Conservation (phyloP, 2,797 vertebrate species). For the Coluber constrictor region DNA sequence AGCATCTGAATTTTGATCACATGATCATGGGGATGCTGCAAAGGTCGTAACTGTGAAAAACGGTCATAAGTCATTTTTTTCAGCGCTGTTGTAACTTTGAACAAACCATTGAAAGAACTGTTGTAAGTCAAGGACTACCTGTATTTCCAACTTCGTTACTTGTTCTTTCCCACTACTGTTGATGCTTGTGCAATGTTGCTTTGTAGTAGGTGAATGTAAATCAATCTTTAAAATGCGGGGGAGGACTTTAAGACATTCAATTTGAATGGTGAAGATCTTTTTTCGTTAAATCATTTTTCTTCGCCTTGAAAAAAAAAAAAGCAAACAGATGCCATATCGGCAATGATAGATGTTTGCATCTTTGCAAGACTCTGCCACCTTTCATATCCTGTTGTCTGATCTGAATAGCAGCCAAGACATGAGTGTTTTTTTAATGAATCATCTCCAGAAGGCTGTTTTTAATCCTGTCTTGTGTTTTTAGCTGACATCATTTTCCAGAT, state of each 20-base stretch:
- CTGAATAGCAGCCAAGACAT: neutral
- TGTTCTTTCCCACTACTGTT: no score
- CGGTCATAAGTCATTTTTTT: neutral
- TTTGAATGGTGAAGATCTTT: slow-evolving; percentile 21
- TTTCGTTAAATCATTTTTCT: slow-evolving; percentile 14
- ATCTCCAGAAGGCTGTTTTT: neutral
- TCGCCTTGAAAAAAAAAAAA: neutral
- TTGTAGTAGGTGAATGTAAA: neutral
- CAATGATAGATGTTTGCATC: neutral
- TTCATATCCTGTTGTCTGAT: neutral
- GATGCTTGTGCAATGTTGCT: slow-evolving; percentile 17
- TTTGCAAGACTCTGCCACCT: neutral
- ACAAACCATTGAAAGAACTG: neutral
- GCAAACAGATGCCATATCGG: neutral
- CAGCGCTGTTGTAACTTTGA: neutral
- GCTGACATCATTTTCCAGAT: neutral
- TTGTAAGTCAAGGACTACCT: neutral
- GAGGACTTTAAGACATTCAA: neutral
- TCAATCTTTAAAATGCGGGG: neutral
- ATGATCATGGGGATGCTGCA: neutral
- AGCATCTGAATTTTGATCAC: neutral
- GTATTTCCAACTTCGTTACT: neutral
- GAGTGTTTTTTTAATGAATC: neutral
- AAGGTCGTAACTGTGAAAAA: neutral
- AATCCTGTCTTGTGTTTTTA: neutral